These are phyloP conservation scores for Sialis lutaria DNA, from an alignment of 2,888 invertebrate species.

Conservation along the genomic window DNA sequence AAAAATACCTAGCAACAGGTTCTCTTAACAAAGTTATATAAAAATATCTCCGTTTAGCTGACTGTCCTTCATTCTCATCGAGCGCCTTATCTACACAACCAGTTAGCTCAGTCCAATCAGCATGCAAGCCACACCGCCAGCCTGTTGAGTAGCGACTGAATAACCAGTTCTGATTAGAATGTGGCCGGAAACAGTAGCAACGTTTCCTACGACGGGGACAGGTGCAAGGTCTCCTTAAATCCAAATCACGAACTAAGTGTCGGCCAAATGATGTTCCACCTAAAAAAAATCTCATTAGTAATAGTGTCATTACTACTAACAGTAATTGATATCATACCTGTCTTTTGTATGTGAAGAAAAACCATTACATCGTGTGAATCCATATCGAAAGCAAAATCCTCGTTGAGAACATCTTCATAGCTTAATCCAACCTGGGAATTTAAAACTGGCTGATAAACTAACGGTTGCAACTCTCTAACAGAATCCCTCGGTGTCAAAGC, in stretches of 20 bases:
- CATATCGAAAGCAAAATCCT: constrained; percentile 77
- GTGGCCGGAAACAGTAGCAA: constrained; percentile 82
- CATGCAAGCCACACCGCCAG: constrained; percentile 96
- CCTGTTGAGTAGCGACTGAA: constrained; percentile 95
- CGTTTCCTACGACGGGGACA: constrained; percentile 79
- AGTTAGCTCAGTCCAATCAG: constrained; percentile 95
- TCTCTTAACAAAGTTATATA: constrained; percentile 91
- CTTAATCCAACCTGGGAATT: constrained; percentile 53
- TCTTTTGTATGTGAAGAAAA: constrained; percentile 97
- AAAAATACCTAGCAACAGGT: constrained; percentile 54
- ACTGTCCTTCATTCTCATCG: constrained; percentile 75
- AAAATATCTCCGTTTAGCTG: constrained; percentile 73
- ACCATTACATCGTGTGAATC: constrained; percentile 94
- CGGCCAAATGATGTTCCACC: constrained; percentile 93
- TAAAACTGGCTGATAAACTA: constrained; percentile 27
- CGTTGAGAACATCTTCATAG: constrained; percentile 73
- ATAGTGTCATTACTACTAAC: neutral
- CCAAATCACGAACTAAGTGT: constrained; percentile 89
- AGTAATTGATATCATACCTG: constrained; percentile 32
- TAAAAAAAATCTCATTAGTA: constrained; percentile 11
- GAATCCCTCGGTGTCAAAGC: constrained; percentile 47
- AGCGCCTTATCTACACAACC: constrained; percentile 81
- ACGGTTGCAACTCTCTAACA: constrained; percentile 22
- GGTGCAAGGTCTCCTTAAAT: constrained; percentile 81
- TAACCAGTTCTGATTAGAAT: constrained; percentile 89